Percentiles rank a stretch among this genome's conserved stretches.
phyloP scores from a whole-genome alignment of 2,113 vertebrate genomes.

The Gasterosteus nipponicus region DNA sequence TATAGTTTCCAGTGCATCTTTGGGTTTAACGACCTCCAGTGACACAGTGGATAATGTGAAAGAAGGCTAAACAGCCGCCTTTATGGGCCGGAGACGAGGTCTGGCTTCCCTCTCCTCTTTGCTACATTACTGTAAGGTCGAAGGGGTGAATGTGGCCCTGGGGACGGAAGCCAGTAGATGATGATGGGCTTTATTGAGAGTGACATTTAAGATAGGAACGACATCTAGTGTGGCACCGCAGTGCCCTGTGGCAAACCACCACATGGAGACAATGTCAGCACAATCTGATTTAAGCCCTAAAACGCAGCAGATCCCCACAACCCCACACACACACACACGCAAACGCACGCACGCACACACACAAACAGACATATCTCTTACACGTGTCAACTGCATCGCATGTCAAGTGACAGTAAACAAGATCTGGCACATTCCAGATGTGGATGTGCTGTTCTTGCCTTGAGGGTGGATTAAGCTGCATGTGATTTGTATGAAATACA shows the following conservation, averaged over 20 bases:
- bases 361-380: conserved; percentile 36
- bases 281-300: conserved; percentile 63
- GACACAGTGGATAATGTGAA: conserved; percentile 71
- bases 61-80: conserved; percentile 62
- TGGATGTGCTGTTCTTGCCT: conserved; percentile 48
- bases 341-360: conserved; percentile 12
- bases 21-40: conserved; percentile 47
- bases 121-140: conserved; percentile 68
- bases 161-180: conserved; percentile 52
- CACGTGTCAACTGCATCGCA: conserved; percentile 57
- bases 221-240: conserved; percentile 67
- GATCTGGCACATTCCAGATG: conserved; percentile 73
- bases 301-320: conserved; percentile 33
- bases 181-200: conserved; percentile 63
- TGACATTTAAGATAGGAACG: conserved; percentile 76
- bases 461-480: conserved; percentile 38
- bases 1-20: conserved; percentile 50
- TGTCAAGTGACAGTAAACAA: conserved; percentile 61
- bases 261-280: conserved; percentile 66
- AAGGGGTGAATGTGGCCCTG: conserved; percentile 73
- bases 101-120: conserved; percentile 60
- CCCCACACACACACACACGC: neutral
- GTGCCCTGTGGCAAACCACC: conserved; percentile 63
- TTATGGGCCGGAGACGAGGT: conserved; percentile 25
- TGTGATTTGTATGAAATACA: conserved; percentile 33